Base-by-base conservation (phyloP, 2,797 vertebrate species). In the Fratercula arctica region DNA sequence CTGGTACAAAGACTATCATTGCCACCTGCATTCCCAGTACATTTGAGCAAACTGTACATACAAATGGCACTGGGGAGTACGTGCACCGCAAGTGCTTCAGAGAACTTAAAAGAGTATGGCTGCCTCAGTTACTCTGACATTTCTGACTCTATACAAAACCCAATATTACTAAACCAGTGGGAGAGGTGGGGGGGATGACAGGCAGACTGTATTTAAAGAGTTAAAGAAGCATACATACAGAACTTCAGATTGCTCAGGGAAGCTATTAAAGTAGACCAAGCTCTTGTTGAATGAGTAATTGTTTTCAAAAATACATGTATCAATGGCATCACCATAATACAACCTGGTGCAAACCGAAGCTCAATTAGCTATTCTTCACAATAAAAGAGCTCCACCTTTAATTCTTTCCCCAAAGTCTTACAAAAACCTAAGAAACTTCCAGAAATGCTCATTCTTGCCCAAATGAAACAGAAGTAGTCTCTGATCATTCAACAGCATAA, bases 71-170 rank as follows among this genome's bases (percentile, higher is more conserved):
- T 59, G 51, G 39, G 67, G 19, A 67, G 12, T 35, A 10, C 1
- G 0, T 1, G 5, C 23, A 57, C 9, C 2, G 0, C 10, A 28
- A 69, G 12, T 28, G 8, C 54, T 88, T 69, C 86, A 79, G 66
- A 72, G 23, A n/a, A 33, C 46, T 50, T 23, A 43, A 45, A 72
- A 43, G 2, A 3, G 1, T 31, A 54, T 35, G 50, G 10, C 24
- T 82, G 54, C n/a, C 29, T 66, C 8, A 26, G 20, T 23, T 68
- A 39, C 24, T 75, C 4, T 8, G 23, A 16, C 16, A 8, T 72
- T 77, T 83, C 48, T 72, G 45, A 23, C 13, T 6, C 0, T 0
- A 31, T 29, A 54, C 20, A 91, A 72, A 72, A 50, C 2, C 37
- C 43, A 37, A 2, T 20, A 26, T 7, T 24, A n/a, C 11, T 37